phyloP scores from a whole-genome alignment of 2,113 vertebrate species.

The Zosterops pallidus region DNA sequence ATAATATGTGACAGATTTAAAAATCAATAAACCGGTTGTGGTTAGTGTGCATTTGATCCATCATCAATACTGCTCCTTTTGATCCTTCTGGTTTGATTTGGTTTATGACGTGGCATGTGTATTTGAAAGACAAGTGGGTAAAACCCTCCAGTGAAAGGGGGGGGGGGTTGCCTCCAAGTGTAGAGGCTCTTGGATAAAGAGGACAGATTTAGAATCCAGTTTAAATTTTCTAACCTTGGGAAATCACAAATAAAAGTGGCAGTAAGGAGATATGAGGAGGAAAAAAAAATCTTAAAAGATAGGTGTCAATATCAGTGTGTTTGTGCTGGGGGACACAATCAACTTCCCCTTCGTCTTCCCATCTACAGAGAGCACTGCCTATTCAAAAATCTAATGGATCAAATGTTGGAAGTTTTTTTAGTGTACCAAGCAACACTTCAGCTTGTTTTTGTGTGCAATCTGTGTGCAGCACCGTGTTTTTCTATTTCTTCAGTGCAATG shows the following conservation, averaged over 20 bases:
- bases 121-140: neutral
- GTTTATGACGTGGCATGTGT: neutral
- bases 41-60: neutral
- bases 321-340: neutral
- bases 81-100: neutral
- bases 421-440: neutral
- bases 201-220: neutral
- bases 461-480: neutral
- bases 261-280: neutral
- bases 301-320: rapidly evolving
- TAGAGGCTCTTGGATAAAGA: neutral
- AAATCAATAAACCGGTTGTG: neutral
- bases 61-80: neutral
- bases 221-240: neutral
- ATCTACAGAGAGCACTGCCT: neutral
- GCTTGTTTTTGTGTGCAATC: neutral
- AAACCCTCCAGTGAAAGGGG: neutral
- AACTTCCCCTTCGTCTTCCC: neutral
- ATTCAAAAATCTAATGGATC: neutral
- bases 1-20: neutral
- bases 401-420: neutral
- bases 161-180: neutral
- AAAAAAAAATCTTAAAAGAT: neutral
- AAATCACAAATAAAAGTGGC: neutral
- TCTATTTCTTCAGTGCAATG: neutral